phyloP scores from a whole-genome alignment of 2,113 vertebrate species.

The Dissostichus mawsoni region DNA sequence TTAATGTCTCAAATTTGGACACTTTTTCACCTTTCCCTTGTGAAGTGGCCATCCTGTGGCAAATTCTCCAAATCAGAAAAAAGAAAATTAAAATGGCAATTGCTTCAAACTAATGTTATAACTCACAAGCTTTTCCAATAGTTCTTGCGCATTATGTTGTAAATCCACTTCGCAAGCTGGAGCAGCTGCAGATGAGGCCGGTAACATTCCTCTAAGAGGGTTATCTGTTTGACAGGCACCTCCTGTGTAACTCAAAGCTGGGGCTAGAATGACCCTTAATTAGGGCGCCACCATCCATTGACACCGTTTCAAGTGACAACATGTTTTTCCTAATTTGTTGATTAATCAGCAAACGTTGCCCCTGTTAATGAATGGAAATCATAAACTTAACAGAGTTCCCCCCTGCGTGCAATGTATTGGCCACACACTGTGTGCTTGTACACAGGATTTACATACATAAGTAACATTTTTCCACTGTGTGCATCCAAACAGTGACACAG shows the following conservation, averaged over 20 bases:
- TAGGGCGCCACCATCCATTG: conserved; percentile 78
- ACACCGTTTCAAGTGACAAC: conserved; percentile 84
- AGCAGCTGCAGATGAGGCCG: conserved; percentile 45
- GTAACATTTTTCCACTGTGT: conserved; percentile 67
- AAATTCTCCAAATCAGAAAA: conserved; percentile 24
- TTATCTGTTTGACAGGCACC: conserved; percentile 70
- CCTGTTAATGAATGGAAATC: conserved; percentile 37
- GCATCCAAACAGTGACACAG: conserved; percentile 51
- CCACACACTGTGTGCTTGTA: neutral
- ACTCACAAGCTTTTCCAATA: conserved; percentile 10
- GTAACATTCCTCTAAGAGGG: conserved; percentile 66
- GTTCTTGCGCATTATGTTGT: conserved; percentile 27
- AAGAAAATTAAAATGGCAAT: neutral
- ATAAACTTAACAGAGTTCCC: conserved; percentile 7
- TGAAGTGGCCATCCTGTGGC: conserved; percentile 71
- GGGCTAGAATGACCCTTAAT: conserved; percentile 88
- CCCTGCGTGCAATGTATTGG: neutral
- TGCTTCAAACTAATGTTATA: neutral
- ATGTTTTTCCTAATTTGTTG: conserved; percentile 73
- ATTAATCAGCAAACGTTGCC: conserved; percentile 67
- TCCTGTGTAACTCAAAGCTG: conserved; percentile 85
- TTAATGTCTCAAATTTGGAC: conserved; percentile 83
- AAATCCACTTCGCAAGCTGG: conserved; percentile 47
- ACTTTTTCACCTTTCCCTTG: conserved; percentile 75
- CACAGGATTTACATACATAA: conserved; percentile 20